A percentile compares a stretch with the other conserved stretches of the same genome.
phyloP scores from a whole-genome alignment of 2,113 vertebrate species.

The Recurvirostra avosetta region DNA sequence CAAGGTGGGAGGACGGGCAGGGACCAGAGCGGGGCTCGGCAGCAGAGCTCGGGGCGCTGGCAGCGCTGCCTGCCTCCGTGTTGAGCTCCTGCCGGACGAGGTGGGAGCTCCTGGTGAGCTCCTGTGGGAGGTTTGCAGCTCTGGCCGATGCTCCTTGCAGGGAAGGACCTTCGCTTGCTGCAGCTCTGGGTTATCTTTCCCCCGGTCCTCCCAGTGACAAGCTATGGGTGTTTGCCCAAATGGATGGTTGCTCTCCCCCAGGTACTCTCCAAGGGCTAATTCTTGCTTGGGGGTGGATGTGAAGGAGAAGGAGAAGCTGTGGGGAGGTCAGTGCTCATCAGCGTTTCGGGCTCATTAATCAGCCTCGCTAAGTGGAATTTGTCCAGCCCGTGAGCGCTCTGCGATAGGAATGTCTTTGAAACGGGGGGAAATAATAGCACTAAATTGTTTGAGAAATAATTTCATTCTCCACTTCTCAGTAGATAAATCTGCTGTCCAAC shows the following conservation, averaged over 20 bases:
- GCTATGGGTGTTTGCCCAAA: not conserved
- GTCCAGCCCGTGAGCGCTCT: not conserved
- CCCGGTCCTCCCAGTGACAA: not conserved
- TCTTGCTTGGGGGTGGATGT: not conserved
- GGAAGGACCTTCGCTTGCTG: not conserved
- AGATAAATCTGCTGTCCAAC: constrained; percentile 14
- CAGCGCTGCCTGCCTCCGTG: not conserved
- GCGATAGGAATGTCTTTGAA: not conserved
- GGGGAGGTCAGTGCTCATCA: not conserved
- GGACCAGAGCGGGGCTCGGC: not conserved
- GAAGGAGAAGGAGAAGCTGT: not conserved
- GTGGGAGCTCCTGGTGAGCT: not conserved
- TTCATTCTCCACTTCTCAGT: not conserved
- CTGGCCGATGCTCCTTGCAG: not conserved
- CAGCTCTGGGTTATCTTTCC: not conserved
- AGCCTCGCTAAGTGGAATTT: not conserved
- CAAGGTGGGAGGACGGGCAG: not conserved
- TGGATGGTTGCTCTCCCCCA: not conserved
- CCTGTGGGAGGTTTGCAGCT: not conserved
- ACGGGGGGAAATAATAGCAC: not conserved
- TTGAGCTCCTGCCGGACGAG: not conserved
- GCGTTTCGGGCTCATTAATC: not conserved
- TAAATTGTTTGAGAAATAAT: constrained; percentile 42
- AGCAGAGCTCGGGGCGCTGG: not conserved
- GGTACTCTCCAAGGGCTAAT: not conserved